Evolutionary conservation across 1,140 invertebrate species (phyloP), one percentile per base, ranked within the genome.

Genomic region (Archivesica marissinica): DNA sequence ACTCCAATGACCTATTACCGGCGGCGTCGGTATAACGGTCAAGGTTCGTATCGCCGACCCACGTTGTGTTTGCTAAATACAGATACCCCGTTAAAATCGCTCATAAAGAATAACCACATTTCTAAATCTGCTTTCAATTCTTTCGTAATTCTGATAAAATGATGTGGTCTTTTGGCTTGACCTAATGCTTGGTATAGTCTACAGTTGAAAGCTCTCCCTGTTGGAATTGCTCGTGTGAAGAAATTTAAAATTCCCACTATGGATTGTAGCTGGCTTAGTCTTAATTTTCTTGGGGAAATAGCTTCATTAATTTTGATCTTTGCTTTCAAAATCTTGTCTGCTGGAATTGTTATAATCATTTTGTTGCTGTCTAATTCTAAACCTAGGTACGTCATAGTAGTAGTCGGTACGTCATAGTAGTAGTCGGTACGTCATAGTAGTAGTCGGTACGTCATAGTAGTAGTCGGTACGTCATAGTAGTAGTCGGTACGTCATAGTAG

Each of bases 161-260:
- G 78, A 54, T 88, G 54, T 20, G 59, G 50, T 33, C 56, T 1
- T 13, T 38, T 44, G 1, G 66, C 35, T n/a, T 76, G 83, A 23
- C 17, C 23, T n/a, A 47, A 76, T 30, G 68, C 44, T 50, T 83
- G n/a, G 39, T 35, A 74, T 33, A 88, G 61, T 11, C 78, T 56
- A 25, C 84, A 56, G 17, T 7, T 33, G 20, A 88, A 88, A 25
- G 77, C 15, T 28, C 77, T 38, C 2, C 80, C 80, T 2, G 64
- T 4, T 2, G 15, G 25, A 2, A 87, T 74, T 1, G 81, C 86
- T 44, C 23, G 56, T 35, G 44, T 70, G 23, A 52, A 41, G 56
- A 87, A 87, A 61, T 25, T 78, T 79, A 86, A 54, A 9, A 20
- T 38, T 35, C 78, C 84, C 0, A 86, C 44, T 0, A 83, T 2